Conservation (phyloP, 2,797 vertebrate species). For the Sphenodon punctatus region DNA sequence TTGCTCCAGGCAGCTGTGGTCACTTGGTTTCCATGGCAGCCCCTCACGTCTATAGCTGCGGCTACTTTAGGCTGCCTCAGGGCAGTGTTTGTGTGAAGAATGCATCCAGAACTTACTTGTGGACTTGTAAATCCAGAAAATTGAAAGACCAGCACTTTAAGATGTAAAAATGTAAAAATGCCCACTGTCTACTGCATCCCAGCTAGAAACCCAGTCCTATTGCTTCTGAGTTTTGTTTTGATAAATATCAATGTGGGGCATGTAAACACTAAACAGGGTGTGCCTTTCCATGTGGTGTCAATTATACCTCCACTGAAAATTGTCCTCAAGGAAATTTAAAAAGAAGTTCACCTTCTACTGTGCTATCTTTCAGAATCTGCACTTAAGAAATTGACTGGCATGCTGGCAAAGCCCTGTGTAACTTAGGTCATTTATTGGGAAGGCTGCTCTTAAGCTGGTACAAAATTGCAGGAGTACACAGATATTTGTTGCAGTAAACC, state of each 20-base stretch:
- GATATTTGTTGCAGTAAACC: background rate
- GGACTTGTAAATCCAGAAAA: too few species aligned
- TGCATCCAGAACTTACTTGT: too few species aligned
- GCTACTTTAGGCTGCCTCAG: too few species aligned
- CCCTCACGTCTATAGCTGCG: too few species aligned
- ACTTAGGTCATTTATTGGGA: too few species aligned
- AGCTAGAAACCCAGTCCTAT: background rate
- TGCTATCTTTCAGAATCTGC: conserved; percentile 19
- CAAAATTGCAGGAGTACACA: background rate
- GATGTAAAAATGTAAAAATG: too few species aligned
- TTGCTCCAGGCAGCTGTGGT: too few species aligned
- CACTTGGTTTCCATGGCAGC: too few species aligned
- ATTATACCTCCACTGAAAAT: conserved; percentile 39
- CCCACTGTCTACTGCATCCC: background rate
- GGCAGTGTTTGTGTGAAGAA: too few species aligned
- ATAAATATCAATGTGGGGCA: conserved; percentile 2
- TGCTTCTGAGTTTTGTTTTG: too few species aligned
- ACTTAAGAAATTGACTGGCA: conserved; percentile 48
- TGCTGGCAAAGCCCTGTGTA: background rate
- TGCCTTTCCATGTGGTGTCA: conserved; percentile 38
- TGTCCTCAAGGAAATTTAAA: conserved; percentile 28
- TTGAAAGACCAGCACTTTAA: too few species aligned
- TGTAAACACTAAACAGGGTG: background rate
- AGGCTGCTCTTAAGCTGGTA: too few species aligned
- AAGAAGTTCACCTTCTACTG: background rate